Percentiles rank a stretch among this genome's conserved stretches.
phyloP scores from a whole-genome alignment of 2,888 invertebrate species.

The Nomada goodeniana region DNA sequence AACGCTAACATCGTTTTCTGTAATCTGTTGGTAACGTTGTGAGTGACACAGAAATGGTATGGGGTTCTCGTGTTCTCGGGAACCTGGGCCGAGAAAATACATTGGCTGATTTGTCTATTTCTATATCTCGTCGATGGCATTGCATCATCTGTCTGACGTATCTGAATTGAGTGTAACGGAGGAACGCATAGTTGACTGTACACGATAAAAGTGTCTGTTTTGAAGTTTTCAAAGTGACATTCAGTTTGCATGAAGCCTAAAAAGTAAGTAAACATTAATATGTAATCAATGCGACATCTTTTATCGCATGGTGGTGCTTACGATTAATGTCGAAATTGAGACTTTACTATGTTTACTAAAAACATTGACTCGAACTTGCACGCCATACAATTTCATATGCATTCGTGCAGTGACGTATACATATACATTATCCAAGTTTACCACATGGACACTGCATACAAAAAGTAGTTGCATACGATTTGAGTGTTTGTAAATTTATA shows the following conservation, averaged over 20 bases:
- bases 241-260: slow-evolving; percentile 23
- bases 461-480: background rate
- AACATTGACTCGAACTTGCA: slow-evolving; percentile 69
- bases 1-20: too few species aligned
- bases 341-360: slow-evolving; percentile 55
- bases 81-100: too few species aligned
- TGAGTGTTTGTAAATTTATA: background rate
- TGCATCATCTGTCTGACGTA: slow-evolving; percentile 74
- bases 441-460: slow-evolving; percentile 22
- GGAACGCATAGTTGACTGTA: slow-evolving; percentile 60
- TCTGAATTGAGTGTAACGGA: slow-evolving; percentile 55
- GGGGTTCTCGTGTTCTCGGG: too few species aligned
- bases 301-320: slow-evolving; percentile 7
- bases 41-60: too few species aligned
- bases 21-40: too few species aligned
- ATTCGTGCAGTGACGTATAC: slow-evolving; percentile 16
- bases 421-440: background rate
- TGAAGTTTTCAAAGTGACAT: slow-evolving; percentile 3
- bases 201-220: slow-evolving; percentile 42
- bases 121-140: slow-evolving; percentile 29
- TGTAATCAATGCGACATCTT: slow-evolving; percentile 23
- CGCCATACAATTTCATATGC: slow-evolving; percentile 20
- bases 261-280: slow-evolving; percentile 44
- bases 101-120: too few species aligned
- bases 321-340: slow-evolving; percentile 36